Percentiles rank a stretch among this genome's conserved stretches.
Conservation (phyloP, 1,140 invertebrate species). For the Zaprionus vittiger region DNA sequence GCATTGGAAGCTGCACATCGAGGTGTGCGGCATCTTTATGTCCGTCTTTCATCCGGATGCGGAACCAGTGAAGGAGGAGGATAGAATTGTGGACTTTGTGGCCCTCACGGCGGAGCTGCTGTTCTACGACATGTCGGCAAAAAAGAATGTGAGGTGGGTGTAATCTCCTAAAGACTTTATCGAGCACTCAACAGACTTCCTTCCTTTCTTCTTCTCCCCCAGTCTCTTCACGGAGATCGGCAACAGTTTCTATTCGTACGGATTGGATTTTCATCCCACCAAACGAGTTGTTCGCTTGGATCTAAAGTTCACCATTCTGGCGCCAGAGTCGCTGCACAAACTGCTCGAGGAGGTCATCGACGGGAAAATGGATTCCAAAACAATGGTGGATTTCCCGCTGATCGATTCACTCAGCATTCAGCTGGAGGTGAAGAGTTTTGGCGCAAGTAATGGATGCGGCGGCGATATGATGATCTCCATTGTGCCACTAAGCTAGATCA, state of each 20-base stretch:
- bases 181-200: neutral
- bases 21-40: conserved; percentile 7
- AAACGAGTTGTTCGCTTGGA: neutral
- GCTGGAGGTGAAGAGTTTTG: conserved; percentile 13
- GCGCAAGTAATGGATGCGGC: neutral
- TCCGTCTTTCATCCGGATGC: neutral
- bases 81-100: conserved; percentile 25
- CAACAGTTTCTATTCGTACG: conserved; percentile 25
- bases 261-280: neutral
- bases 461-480: conserved; percentile 9
- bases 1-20: conserved; percentile 42
- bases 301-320: conserved; percentile 26
- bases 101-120: conserved; percentile 38
- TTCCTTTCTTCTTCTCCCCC: no score
- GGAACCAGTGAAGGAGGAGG: neutral
- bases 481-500: neutral
- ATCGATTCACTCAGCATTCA: conserved; percentile 4
- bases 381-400: neutral
- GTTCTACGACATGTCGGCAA: neutral
- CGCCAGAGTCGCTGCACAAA: neutral
- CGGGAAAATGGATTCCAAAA: conserved; percentile 4
- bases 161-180: neutral
- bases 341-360: conserved; percentile 21
- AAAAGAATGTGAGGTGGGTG: conserved; percentile 1
- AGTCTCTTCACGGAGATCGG: conserved; percentile 22